These are phyloP conservation scores for Hyppa rectilinea DNA, from an alignment of 2,888 invertebrate species.

Conservation along the genomic window DNA sequence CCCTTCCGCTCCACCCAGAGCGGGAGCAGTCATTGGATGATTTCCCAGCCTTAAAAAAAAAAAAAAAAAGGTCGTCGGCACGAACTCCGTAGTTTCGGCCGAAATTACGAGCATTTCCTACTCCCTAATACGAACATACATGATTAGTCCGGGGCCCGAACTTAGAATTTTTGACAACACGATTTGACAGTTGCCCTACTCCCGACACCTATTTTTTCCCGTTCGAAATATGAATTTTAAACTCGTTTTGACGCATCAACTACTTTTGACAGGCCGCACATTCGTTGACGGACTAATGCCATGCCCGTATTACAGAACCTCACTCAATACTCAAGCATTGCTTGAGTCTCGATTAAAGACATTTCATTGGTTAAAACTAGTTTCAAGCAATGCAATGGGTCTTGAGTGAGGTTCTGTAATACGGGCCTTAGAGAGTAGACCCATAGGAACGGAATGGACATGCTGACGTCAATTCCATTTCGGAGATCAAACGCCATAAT, in stretches of 20 bases:
- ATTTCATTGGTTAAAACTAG: no score
- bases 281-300: background rate
- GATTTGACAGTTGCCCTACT: background rate
- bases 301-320: no score
- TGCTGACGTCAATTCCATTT: background rate
- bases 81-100: background rate
- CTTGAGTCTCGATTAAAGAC: no score
- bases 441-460: background rate
- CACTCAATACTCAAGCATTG: no score
- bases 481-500: constrained; percentile 1
- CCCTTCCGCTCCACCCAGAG: no score
- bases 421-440: background rate
- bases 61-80: no score
- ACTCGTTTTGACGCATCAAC: background rate
- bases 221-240: background rate
- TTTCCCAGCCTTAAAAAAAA: no score
- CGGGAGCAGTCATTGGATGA: no score
- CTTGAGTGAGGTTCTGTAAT: no score
- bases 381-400: no score
- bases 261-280: no score
- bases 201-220: background rate
- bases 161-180: background rate
- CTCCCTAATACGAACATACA: no score
- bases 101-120: background rate
- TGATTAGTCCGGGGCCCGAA: background rate